A percentile compares a stretch with the other conserved stretches of the same genome.
These are phyloP conservation scores for Acromyrmex echinatior DNA, from an alignment of 1,140 invertebrate species.

Conservation along the genomic window DNA sequence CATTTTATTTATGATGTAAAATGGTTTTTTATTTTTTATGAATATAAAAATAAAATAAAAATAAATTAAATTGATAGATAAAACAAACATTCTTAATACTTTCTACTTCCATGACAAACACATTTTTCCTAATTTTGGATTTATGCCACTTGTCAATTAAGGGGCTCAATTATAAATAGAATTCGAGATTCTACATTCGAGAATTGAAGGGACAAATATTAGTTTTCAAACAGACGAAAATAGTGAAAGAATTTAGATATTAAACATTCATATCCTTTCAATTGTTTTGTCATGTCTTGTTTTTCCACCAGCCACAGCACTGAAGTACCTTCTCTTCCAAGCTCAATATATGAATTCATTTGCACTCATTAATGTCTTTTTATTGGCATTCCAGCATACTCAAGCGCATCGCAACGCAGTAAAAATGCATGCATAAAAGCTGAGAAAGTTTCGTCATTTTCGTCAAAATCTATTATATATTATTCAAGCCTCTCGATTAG, in stretches of 20 bases:
- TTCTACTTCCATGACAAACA: too few relatives aligned
- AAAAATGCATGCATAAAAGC: conserved; percentile 16
- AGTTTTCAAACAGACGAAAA: conserved; percentile 7
- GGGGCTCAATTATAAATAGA: not conserved
- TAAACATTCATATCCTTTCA: conserved; percentile 29
- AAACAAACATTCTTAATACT: too few relatives aligned
- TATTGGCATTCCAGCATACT: not conserved
- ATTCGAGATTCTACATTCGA: not conserved
- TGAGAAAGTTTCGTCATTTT: not conserved
- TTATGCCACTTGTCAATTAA: too few relatives aligned
- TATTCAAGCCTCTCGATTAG: conserved; percentile 11
- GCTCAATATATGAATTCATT: conserved; percentile 43
- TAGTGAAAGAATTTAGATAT: not conserved
- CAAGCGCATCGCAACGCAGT: not conserved
- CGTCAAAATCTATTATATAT: not conserved
- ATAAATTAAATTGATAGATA: too few relatives aligned
- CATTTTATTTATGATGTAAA: too few relatives aligned
- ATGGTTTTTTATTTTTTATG: too few relatives aligned
- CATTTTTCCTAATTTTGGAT: too few relatives aligned
- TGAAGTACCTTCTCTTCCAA: not conserved
- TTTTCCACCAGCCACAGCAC: conserved; percentile 21
- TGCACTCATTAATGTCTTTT: conserved; percentile 36
- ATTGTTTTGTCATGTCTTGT: not conserved
- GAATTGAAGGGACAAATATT: not conserved
- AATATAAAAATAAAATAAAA: too few relatives aligned